phyloP scores from a whole-genome alignment of 2,113 vertebrate genomes.

The Dipodomys ordii region DNA sequence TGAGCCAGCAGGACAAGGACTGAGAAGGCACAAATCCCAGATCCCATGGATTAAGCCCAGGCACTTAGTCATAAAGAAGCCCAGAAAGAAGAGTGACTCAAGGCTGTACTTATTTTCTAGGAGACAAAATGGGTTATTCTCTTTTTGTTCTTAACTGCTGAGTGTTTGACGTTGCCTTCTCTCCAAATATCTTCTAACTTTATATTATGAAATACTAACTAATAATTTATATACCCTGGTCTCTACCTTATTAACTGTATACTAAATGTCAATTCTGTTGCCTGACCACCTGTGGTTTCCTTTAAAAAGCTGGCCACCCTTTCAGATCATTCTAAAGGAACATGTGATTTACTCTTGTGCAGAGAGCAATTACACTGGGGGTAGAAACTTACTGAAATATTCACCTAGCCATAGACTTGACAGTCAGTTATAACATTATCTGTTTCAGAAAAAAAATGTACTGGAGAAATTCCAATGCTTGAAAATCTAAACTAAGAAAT shows the following conservation, averaged over 20 bases:
- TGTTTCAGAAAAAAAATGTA: background rate
- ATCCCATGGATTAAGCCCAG: slow-evolving; percentile 16
- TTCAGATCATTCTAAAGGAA: background rate
- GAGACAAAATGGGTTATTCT: background rate
- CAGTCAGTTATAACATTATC: background rate
- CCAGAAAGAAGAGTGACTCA: slow-evolving; percentile 4
- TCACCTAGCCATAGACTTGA: background rate
- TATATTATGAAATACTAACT: slow-evolving; percentile 17
- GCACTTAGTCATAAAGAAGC: slow-evolving; percentile 27
- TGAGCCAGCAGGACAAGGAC: slow-evolving; percentile 22
- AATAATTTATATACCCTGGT: background rate
- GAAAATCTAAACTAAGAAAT: background rate
- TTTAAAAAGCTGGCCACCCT: background rate
- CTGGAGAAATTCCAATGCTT: background rate
- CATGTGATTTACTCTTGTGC: background rate
- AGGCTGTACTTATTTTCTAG: background rate
- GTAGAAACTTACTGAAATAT: background rate
- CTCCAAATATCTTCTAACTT: background rate
- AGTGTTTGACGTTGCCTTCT: slow-evolving; percentile 1
- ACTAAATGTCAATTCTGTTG: background rate
- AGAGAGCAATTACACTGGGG: slow-evolving; percentile 2
- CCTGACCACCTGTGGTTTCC: background rate
- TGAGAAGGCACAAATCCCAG: slow-evolving; percentile 37
- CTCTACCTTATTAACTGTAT: background rate
- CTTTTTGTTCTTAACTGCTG: background rate